Conservation (phyloP, 2,888 invertebrate species). For the Xestia xanthographa region DNA sequence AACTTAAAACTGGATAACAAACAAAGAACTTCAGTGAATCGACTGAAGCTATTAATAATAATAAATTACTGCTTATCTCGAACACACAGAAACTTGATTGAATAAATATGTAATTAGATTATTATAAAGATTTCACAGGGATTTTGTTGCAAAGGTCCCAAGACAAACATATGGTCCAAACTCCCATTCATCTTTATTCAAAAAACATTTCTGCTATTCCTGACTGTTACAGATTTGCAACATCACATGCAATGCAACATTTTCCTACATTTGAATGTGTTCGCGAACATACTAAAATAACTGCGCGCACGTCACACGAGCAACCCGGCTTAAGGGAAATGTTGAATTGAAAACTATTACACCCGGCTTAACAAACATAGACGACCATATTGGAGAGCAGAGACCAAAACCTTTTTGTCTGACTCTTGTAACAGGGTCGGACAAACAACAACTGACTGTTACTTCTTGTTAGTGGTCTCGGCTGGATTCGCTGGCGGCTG, state of each 20-base stretch:
- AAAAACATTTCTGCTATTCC: constrained; percentile 13
- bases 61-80: constrained; percentile 7
- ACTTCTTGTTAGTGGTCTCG: constrained; percentile 63
- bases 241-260: neutral
- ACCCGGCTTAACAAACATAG: constrained; percentile 16
- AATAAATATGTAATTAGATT: constrained; percentile 22
- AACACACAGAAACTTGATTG: constrained; percentile 19
- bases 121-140: constrained; percentile 57
- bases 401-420: constrained; percentile 34
- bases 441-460: constrained; percentile 45
- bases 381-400: constrained; percentile 42
- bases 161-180: constrained; percentile 26
- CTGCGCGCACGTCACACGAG: neutral
- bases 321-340: neutral
- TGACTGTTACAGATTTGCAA: constrained; percentile 10
- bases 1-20: constrained; percentile 7
- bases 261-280: neutral
- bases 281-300: neutral
- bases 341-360: neutral
- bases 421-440: constrained; percentile 36
- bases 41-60: neutral
- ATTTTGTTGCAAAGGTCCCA: constrained; percentile 57
- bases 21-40: neutral
- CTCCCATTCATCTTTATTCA: constrained; percentile 18
- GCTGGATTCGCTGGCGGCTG: constrained; percentile 72